These are phyloP conservation scores for Tiliacea aurago DNA, from an alignment of 2,888 invertebrate genomes.

Conservation along the genomic window DNA sequence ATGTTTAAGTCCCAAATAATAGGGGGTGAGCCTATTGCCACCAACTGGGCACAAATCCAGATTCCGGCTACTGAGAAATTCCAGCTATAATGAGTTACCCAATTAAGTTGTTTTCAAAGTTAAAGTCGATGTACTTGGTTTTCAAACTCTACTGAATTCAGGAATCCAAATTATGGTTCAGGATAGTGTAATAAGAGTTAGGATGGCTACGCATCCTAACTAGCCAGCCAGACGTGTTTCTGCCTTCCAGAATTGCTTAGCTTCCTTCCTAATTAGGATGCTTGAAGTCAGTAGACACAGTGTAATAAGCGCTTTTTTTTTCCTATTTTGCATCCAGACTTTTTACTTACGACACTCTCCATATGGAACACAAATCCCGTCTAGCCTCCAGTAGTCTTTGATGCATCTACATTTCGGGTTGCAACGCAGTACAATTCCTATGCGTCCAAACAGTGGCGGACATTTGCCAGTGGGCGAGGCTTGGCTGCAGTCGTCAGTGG, in stretches of 20 bases:
- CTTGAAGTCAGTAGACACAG: neutral
- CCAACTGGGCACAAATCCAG: no score
- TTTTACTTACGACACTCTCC: conserved; percentile 70
- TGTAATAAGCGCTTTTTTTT: neutral
- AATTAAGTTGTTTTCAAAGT: no score
- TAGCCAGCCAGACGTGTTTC: neutral
- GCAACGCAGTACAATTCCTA: conserved; percentile 66
- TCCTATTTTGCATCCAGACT: neutral
- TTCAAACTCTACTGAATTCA: no score
- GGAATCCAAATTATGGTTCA: no score
- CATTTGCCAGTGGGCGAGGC: conserved; percentile 69
- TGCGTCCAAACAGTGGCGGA: conserved; percentile 57
- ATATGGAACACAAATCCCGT: conserved; percentile 74
- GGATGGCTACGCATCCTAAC: neutral
- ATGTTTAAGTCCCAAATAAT: no score
- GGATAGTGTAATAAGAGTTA: neutral
- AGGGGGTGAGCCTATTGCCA: no score
- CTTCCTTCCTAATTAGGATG: neutral
- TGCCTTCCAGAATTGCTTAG: neutral
- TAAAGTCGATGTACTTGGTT: no score
- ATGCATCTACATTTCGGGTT: conserved; percentile 73
- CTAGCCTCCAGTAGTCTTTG: conserved; percentile 69
- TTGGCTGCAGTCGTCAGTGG: conserved; percentile 71
- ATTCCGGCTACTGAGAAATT: no score
- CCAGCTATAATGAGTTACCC: no score